Percentiles rank a stretch among this genome's conserved stretches.
Conservation (phyloP, 1,140 invertebrate species). For the Chymomyza costata region DNA sequence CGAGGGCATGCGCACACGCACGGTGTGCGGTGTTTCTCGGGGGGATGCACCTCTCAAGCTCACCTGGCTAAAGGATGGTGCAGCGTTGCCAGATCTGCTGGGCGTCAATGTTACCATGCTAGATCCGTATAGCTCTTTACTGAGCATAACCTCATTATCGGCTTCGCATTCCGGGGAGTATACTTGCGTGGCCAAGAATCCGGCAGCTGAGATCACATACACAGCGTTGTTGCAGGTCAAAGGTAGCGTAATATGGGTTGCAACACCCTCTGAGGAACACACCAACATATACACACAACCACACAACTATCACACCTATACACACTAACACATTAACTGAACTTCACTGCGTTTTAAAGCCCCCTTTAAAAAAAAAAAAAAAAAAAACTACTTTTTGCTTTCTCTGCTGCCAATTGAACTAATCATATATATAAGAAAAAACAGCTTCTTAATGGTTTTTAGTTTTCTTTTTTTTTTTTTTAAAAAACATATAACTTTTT, state of each 20-base stretch:
- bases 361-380: slow-evolving; percentile 6
- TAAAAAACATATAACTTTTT: slow-evolving; percentile 29
- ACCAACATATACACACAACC: slow-evolving; percentile 5
- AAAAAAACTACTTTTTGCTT: slow-evolving; percentile 54
- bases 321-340: not conserved
- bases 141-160: slow-evolving; percentile 85
- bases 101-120: slow-evolving; percentile 83
- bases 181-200: slow-evolving; percentile 87
- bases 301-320: slow-evolving; percentile 3
- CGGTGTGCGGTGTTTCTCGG: slow-evolving; percentile 89
- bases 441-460: slow-evolving; percentile 61
- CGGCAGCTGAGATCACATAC: slow-evolving; percentile 86
- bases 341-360: too few species aligned
- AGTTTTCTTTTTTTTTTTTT: slow-evolving; percentile 47
- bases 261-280: slow-evolving; percentile 24
- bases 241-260: slow-evolving; percentile 81
- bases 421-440: slow-evolving; percentile 61
- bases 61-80: slow-evolving; percentile 87
- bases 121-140: slow-evolving; percentile 84
- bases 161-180: slow-evolving; percentile 87
- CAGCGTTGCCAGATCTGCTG: slow-evolving; percentile 79
- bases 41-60: slow-evolving; percentile 86
- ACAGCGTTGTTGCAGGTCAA: slow-evolving; percentile 88
- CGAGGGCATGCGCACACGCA: slow-evolving; percentile 89
- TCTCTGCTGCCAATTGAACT: too few species aligned